Percentiles rank a stretch among this genome's conserved stretches.
These are phyloP conservation scores for Drosophila miranda DNA, from an alignment of 1,140 invertebrate genomes.

Conservation along the genomic window DNA sequence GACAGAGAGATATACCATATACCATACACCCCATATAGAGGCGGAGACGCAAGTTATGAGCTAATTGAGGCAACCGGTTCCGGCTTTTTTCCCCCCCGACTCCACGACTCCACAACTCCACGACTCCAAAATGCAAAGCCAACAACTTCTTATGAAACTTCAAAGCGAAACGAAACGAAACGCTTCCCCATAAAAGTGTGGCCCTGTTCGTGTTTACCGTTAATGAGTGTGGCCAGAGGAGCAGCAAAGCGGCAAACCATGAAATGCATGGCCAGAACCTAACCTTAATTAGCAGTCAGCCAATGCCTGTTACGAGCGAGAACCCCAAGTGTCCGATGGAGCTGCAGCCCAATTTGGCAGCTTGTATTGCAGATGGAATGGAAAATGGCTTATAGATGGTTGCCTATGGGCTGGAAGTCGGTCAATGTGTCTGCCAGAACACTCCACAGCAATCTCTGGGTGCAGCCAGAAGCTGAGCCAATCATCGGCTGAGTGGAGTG, in stretches of 20 bases:
- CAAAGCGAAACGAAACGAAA: conserved; percentile 48
- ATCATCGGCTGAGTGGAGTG: no score
- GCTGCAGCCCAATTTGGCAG: conserved; percentile 26
- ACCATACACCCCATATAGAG: no score
- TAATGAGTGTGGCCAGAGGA: conserved; percentile 47
- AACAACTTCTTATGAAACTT: conserved; percentile 37
- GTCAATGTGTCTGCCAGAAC: conserved; percentile 32
- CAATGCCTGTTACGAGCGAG: conserved; percentile 13
- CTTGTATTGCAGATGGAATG: background rate
- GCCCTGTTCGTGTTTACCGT: conserved; percentile 52
- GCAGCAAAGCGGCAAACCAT: conserved; percentile 44
- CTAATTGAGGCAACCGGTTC: conserved; percentile 50
- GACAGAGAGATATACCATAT: background rate
- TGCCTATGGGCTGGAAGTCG: conserved; percentile 9
- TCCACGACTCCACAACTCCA: background rate
- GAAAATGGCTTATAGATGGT: conserved; percentile 3
- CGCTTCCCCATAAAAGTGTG: conserved; percentile 49
- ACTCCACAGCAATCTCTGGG: conserved; percentile 5
- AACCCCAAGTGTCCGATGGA: background rate
- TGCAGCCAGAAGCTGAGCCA: conserved; percentile 7
- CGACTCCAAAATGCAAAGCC: conserved; percentile 24
- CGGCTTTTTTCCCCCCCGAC: conserved; percentile 3
- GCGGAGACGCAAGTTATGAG: conserved; percentile 7
- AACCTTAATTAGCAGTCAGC: conserved; percentile 52
- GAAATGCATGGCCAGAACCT: conserved; percentile 21